Evolutionary conservation across 2,113 vertebrate genomes (phyloP), one percentile per base, ranked within the genome.

Genomic region (Noturus placidus): DNA sequence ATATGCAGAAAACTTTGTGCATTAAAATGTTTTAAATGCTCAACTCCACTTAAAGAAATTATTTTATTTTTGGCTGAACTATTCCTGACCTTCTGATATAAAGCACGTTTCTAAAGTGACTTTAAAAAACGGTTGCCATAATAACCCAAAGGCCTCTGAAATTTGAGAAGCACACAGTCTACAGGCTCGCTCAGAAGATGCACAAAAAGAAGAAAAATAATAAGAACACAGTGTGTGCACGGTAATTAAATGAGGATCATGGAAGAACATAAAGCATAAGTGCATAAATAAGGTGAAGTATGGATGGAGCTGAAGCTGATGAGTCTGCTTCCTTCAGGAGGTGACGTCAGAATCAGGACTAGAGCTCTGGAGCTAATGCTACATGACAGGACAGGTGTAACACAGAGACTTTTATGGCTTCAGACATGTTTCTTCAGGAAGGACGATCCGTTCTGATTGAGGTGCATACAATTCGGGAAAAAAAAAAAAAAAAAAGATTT

Each of bases 101-200:
- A 46, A 35, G 52, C 87, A 87, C 38, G 79, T 88, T 79, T 85
- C 82, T 72, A 85, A 91, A 79, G 63, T 86, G 50, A 38, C 84
- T 94, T 94, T 93, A 94, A 94, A 94, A 94, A 94, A 93, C 90
- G 91, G 93, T 93, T 92, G 94, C 69, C 27, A 35, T 22, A 84
- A 74, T 61, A 78, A 57, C 67, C 30, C 38, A 81, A 79, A 85
- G 83, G 82, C 30, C 76, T 84, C 83, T 30, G 30, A 56, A 33
- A 0, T 4, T 11, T 38, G 33, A 87, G 85, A 10, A 69, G 85
- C 77, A 22, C 30, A 27, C 61, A 35, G 14, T 15, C 76, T 38
- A 4, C 46, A 82, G 67, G 52, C 50, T 77, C 76, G 22, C 83
- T 54, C 81, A 78, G 72, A 61, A 81, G 63, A 67, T 30, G 69